Base-by-base conservation (phyloP, 2,113 vertebrate genomes). In the Meles meles region DNA sequence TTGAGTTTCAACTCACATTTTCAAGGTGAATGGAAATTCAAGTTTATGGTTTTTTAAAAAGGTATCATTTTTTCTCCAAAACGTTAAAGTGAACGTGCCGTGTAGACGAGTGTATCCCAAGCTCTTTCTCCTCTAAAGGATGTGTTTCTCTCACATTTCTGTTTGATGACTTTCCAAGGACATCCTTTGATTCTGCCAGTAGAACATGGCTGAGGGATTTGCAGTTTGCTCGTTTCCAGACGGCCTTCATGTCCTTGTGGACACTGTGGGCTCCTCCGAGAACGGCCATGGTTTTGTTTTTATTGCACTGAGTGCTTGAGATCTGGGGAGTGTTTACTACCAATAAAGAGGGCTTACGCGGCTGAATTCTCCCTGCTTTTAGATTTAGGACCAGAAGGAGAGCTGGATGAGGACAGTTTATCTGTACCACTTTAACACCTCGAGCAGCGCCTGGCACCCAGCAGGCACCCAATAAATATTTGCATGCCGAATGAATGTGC, bases 1-100 rank as follows among this genome's bases (percentile, higher is more conserved):
- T 85, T 76, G 83, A 85, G 29, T 91, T 71, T 95, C n/a, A 42
- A 2, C 82, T 89, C 65, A 84, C 34, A 67, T 93, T 92, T 97
- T 95, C 80, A 92, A 86, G 39, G 44, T 84, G 74, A 92, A 83
- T 42, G 52, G 59, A 87, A 95, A 79, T n/a, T 86, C 67, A 61
- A 79, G 71, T 77, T 59, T 79, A 55, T 18, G 80, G 17, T 93
- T 94, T 92, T 94, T 82, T 79, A 39, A 8, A 88, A 79, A 96
- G 81, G 25, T 25, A 18, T 59, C 65, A 67, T 0, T 86, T 89
- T 92, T 85, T 49, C 71, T 72, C 63, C 80, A 37, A 77, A 91
- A 44, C 80, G n/a, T 21, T 52, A 17, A 44, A 63, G 34, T 77
- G 65, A 57, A 15, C 0, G 0, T 57, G 34, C 39, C 20, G 12